These are phyloP conservation scores for Palaemon carinicauda DNA, from an alignment of 1,140 invertebrate genomes.

Conservation along the genomic window DNA sequence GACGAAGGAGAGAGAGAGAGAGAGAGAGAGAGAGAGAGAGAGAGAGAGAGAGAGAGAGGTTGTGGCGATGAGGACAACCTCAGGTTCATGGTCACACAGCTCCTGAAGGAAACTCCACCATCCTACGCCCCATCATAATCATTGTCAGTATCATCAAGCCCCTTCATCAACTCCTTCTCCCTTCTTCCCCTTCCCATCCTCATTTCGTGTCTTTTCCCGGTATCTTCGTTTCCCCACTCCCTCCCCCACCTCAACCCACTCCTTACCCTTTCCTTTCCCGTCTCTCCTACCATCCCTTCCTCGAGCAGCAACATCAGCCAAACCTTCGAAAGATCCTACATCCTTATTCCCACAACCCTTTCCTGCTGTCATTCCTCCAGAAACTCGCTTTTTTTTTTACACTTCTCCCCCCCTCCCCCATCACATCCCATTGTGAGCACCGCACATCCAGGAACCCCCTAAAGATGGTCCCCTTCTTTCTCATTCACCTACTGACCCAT, in stretches of 20 bases:
- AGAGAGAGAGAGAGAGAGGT: too few relatives aligned
- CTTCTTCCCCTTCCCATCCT: neutral
- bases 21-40: too few relatives aligned
- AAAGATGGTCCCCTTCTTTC: neutral
- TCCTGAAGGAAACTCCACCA: neutral
- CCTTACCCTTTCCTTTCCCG: neutral
- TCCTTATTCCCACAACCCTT: neutral
- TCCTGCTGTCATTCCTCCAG: neutral
- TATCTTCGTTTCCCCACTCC: neutral
- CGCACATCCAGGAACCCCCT: neutral
- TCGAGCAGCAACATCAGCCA: neutral
- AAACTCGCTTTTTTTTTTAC: neutral
- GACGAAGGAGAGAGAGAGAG: too few relatives aligned
- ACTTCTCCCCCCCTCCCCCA: neutral
- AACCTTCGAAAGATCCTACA: neutral
- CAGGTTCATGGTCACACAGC: neutral
- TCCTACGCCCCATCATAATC: neutral
- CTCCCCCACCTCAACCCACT: too few relatives aligned
- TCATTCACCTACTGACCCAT: neutral
- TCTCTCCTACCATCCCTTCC: neutral
- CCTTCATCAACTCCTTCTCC: neutral
- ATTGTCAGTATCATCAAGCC: neutral
- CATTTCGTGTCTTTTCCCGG: neutral
- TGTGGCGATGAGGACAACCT: neutral
- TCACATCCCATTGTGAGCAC: neutral